Evolutionary conservation across 2,797 vertebrate genomes (phyloP).

Genomic region (Acanthis flammea): DNA sequence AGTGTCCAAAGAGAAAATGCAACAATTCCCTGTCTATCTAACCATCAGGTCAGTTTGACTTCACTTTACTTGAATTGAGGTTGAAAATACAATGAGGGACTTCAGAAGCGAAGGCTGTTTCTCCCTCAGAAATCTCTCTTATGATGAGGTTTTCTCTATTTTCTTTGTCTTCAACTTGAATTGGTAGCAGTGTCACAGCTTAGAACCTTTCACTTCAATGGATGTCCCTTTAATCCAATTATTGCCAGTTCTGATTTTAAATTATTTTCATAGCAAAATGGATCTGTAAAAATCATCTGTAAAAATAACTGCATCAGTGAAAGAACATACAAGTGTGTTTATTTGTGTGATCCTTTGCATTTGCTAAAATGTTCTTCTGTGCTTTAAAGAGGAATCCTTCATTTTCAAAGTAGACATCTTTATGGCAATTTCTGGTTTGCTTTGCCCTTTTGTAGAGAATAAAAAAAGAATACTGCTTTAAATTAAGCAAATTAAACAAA

Average conservation of each 20-base stretch:
- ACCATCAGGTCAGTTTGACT: background rate
- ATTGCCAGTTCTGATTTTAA: background rate
- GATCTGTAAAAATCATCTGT: background rate
- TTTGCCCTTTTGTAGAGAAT: background rate
- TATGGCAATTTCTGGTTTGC: background rate
- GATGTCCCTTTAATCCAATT: background rate
- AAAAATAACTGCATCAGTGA: background rate
- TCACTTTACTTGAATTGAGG: background rate
- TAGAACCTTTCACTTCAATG: background rate
- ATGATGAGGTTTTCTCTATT: background rate
- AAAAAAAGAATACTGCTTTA: background rate
- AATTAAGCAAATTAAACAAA: background rate
- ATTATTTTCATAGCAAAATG: background rate
- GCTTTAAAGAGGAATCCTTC: background rate
- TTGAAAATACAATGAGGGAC: background rate
- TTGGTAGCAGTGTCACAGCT: background rate
- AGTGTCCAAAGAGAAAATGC: background rate
- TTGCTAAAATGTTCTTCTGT: background rate
- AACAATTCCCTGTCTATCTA: background rate
- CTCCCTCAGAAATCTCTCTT: background rate
- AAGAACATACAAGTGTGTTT: background rate
- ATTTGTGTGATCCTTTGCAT: background rate
- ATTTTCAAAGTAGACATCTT: background rate
- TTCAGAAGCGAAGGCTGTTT: background rate
- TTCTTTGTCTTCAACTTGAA: background rate